A percentile compares a stretch with the other conserved stretches of the same genome.
Conservation (phyloP, 2,797 vertebrate species). For the Trichosurus vulpecula region DNA sequence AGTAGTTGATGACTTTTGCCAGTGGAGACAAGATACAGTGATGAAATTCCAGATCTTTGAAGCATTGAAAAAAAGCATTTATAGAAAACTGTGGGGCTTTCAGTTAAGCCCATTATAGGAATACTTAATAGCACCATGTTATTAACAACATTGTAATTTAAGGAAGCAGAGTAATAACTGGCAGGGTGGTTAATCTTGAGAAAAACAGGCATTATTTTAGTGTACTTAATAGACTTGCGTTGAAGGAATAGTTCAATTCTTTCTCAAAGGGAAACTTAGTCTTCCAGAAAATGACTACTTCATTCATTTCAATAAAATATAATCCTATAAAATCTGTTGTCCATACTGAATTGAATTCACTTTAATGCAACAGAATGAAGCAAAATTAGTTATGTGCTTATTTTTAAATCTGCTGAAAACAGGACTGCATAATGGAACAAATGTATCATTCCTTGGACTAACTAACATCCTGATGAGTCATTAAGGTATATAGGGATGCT, state of each 20-base stretch:
- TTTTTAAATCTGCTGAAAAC: constrained; percentile 55
- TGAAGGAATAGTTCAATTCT: constrained; percentile 39
- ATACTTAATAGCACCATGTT: neutral
- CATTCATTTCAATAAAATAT: constrained; percentile 63
- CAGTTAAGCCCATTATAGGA: neutral
- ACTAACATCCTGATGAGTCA: constrained; percentile 45
- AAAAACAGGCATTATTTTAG: constrained; percentile 56
- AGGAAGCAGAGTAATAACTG: neutral
- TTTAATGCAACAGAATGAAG: constrained; percentile 57
- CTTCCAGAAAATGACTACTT: constrained; percentile 50
- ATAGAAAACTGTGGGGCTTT: neutral
- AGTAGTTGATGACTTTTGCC: neutral
- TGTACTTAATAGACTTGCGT: constrained; percentile 40
- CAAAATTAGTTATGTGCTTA: constrained; percentile 67
- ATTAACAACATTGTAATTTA: neutral
- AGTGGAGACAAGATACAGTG: neutral
- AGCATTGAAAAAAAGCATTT: neutral
- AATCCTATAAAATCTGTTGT: constrained; percentile 58
- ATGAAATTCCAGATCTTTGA: neutral
- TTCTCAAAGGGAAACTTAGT: constrained; percentile 24
- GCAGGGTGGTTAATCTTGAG: constrained; percentile 2
- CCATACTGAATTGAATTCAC: constrained; percentile 53
- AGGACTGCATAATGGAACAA: constrained; percentile 53
- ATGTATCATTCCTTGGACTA: constrained; percentile 58
- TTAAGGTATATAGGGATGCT: constrained; percentile 33